Conservation (phyloP, 2,113 vertebrate species). For the Miniopterus natalensis region DNA sequence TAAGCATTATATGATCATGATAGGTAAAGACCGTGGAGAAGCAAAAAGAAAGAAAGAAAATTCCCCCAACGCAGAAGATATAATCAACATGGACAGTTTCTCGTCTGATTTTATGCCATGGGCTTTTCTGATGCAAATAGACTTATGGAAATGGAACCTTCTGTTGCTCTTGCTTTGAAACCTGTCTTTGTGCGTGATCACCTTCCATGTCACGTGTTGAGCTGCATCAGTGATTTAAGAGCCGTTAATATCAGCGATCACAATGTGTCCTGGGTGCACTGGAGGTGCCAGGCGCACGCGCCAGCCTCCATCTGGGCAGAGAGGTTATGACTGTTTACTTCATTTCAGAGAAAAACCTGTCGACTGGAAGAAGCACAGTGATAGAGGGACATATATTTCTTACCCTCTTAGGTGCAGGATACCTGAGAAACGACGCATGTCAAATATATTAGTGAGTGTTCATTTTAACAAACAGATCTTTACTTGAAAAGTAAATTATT, state of each 20-base stretch:
- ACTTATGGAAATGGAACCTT: neutral
- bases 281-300: neutral
- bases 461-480: neutral
- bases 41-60: neutral
- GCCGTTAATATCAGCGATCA: neutral
- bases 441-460: neutral
- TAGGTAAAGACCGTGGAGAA: neutral
- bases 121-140: conserved; percentile 12
- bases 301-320: neutral
- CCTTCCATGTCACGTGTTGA: neutral
- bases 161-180: neutral
- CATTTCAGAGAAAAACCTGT: neutral
- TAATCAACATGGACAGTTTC: neutral
- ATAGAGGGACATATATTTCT: neutral
- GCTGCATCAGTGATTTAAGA: neutral
- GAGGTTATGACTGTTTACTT: neutral
- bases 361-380: neutral
- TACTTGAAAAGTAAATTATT: neutral
- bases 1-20: neutral
- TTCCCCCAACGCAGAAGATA: neutral
- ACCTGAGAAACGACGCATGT: neutral
- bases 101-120: neutral
- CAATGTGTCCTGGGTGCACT: fast-evolving
- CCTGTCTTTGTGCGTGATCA: neutral
- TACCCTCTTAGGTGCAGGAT: neutral